phyloP scores from a whole-genome alignment of 2,797 vertebrate species.

The Rhincodon typus region DNA sequence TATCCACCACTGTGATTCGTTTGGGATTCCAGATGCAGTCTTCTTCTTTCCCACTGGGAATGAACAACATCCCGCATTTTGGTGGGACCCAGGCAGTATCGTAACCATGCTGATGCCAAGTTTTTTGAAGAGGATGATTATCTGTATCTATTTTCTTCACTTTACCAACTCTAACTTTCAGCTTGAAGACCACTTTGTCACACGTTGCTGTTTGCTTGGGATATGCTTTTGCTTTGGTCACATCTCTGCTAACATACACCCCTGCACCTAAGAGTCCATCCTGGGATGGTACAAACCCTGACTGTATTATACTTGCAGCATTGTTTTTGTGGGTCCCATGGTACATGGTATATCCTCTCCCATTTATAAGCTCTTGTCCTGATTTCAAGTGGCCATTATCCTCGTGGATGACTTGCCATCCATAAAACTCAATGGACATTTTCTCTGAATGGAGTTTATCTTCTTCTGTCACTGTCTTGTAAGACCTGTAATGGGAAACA shows the following conservation, averaged over 20 bases:
- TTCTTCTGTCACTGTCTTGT: not conserved
- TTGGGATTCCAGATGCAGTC: slow-evolving; percentile 50
- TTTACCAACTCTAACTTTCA: slow-evolving; percentile 48
- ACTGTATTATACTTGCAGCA: not conserved
- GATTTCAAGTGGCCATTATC: not conserved
- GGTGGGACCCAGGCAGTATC: slow-evolving; percentile 59
- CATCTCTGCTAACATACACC: slow-evolving; percentile 58
- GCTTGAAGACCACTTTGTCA: slow-evolving; percentile 48
- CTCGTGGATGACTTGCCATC: not conserved
- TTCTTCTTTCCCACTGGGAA: slow-evolving; percentile 40
- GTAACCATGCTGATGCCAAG: slow-evolving; percentile 44
- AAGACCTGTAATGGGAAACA: not conserved
- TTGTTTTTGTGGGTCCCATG: slow-evolving; percentile 47
- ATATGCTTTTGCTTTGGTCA: slow-evolving; percentile 53
- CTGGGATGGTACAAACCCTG: slow-evolving; percentile 42
- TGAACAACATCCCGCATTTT: slow-evolving; percentile 40
- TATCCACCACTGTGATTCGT: slow-evolving; percentile 44
- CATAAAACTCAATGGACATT: not conserved
- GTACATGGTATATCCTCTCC: slow-evolving; percentile 51
- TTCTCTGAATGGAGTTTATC: not conserved
- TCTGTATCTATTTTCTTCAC: slow-evolving; percentile 48
- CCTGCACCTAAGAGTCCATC: slow-evolving; percentile 52
- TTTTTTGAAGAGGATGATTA: slow-evolving; percentile 44
- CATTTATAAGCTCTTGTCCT: not conserved
- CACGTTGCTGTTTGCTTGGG: not conserved